Evolutionary conservation across 1,140 invertebrate species (phyloP).

Genomic region (Diorhabda sublineata): DNA sequence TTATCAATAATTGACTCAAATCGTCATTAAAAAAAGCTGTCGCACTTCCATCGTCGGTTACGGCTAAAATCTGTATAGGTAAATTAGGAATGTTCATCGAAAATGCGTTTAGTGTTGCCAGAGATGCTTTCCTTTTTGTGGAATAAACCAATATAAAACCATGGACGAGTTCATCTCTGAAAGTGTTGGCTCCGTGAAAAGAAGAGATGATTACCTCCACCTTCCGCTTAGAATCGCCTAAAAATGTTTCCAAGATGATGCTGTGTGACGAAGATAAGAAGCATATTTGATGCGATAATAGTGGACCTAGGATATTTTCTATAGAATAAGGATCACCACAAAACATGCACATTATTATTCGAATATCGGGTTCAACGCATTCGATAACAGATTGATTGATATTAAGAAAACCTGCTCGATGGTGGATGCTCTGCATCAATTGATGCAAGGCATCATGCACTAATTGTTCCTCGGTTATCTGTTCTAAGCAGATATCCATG

Average conservation of each 20-base stretch:
- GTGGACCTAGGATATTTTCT: conserved; percentile 82
- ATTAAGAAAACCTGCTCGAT: conserved; percentile 64
- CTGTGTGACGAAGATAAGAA: conserved; percentile 82
- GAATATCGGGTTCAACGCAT: conserved; percentile 78
- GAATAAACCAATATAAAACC: conserved; percentile 96
- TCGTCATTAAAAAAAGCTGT: conserved; percentile 88
- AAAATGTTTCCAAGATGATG: conserved; percentile 85
- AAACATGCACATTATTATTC: conserved; percentile 94
- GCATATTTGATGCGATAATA: conserved; percentile 83
- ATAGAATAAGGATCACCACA: conserved; percentile 93
- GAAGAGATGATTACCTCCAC: conserved; percentile 93
- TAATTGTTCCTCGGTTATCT: conserved; percentile 58
- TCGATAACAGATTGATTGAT: conserved; percentile 73
- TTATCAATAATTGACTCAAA: conserved; percentile 83
- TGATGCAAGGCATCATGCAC: conserved; percentile 72
- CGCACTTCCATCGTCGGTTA: conserved; percentile 80
- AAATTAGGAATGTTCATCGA: conserved; percentile 91
- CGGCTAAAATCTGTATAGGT: conserved; percentile 91
- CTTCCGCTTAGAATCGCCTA: conserved; percentile 82
- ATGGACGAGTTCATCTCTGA: conserved; percentile 88
- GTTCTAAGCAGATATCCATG: conserved; percentile 72
- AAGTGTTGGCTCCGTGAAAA: conserved; percentile 90
- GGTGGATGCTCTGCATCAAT: conserved; percentile 70
- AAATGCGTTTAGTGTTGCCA: conserved; percentile 90
- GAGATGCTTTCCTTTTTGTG: conserved; percentile 89